Evolutionary conservation across 2,113 vertebrate species (phyloP).

Genomic region (Megalops atlanticus): DNA sequence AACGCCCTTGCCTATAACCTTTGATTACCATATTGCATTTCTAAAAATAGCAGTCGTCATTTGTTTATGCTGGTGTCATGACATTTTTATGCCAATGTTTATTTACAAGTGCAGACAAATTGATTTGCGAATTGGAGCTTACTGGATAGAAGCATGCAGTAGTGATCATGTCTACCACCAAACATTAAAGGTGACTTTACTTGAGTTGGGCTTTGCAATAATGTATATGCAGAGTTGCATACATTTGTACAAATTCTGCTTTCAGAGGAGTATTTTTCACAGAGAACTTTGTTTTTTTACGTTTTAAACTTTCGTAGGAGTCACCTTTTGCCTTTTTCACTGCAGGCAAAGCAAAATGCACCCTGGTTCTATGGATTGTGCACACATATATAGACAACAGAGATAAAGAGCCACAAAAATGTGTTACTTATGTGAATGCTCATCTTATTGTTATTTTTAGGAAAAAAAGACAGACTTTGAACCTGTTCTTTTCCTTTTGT

Average conservation of each 20-base stretch:
- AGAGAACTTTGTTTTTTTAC: constrained; percentile 35
- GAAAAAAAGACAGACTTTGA: constrained; percentile 60
- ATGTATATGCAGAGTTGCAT: no score
- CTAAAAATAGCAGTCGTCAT: constrained; percentile 15
- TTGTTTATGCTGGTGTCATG: constrained; percentile 1
- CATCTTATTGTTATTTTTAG: constrained; percentile 60
- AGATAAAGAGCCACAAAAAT: constrained; percentile 62
- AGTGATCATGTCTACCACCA: neutral
- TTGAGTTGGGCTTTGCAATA: neutral
- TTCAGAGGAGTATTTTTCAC: neutral
- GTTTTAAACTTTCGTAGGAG: constrained; percentile 29
- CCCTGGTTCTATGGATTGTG: constrained; percentile 49
- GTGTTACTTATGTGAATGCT: constrained; percentile 60
- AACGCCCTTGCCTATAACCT: neutral
- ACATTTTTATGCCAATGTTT: constrained; percentile 2
- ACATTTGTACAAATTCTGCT: no score
- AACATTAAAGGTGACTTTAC: neutral
- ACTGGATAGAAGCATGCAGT: neutral
- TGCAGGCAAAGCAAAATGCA: constrained; percentile 66
- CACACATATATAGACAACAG: constrained; percentile 52
- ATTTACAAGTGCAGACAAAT: neutral
- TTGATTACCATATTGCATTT: neutral
- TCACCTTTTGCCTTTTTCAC: constrained; percentile 68
- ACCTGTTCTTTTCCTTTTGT: constrained; percentile 47
- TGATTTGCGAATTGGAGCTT: neutral